Percentiles rank a stretch among this genome's conserved stretches.
These are phyloP conservation scores for Phataginus tetradactyla DNA, from an alignment of 2,797 vertebrate species.

Conservation along the genomic window DNA sequence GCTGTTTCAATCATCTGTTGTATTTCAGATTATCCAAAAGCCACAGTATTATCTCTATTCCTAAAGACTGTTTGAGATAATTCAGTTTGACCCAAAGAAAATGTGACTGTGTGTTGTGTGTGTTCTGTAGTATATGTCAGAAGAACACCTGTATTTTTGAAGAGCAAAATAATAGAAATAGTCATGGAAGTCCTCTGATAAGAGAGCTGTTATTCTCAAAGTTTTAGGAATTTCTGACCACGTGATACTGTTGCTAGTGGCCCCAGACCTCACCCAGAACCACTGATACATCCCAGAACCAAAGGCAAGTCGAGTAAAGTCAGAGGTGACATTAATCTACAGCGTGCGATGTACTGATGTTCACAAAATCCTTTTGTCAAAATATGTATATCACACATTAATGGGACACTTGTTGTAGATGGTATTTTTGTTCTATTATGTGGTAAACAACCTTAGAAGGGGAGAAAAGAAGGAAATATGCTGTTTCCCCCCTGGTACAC, in stretches of 20 bases:
- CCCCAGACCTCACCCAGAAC: background rate
- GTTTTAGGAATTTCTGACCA: background rate
- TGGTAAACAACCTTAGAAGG: background rate
- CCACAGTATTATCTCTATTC: background rate
- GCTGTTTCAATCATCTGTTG: background rate
- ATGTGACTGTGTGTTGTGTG: background rate
- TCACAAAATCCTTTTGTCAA: background rate
- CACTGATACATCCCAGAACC: background rate
- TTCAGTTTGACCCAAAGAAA: background rate
- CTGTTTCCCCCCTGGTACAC: background rate
- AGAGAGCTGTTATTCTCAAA: background rate
- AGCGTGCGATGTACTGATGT: background rate
- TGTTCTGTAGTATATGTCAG: background rate
- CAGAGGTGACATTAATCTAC: background rate
- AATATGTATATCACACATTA: background rate
- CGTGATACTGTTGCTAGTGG: background rate
- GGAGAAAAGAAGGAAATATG: background rate
- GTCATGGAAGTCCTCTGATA: background rate
- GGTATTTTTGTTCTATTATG: background rate
- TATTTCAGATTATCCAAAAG: background rate
- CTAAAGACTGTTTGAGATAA: background rate
- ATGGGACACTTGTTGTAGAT: background rate
- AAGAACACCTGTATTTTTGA: background rate
- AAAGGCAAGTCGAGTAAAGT: background rate
- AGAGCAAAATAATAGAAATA: background rate